Conservation (phyloP, 2,888 invertebrate species). For the Tetragonisca angustula region DNA sequence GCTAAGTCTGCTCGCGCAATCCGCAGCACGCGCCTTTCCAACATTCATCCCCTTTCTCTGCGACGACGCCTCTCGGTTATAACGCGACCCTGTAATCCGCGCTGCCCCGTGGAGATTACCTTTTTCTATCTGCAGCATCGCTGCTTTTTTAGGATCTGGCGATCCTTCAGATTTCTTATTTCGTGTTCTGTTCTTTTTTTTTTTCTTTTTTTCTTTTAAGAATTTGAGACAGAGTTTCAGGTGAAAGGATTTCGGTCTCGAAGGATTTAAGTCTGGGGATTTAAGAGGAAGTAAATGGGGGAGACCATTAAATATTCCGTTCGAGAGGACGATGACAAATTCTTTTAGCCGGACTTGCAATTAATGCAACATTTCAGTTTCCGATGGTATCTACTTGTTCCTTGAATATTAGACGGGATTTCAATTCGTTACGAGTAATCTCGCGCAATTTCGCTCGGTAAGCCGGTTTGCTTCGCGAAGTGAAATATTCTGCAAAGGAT, state of each 20-base stretch:
- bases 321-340: not conserved
- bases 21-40: conserved; percentile 81
- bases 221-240: too few species aligned
- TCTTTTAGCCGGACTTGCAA: not conserved
- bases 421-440: not conserved
- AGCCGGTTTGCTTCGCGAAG: too few species aligned
- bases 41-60: conserved; percentile 71
- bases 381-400: not conserved
- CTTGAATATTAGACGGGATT: not conserved
- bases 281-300: not conserved
- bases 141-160: not conserved
- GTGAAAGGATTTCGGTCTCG: too few species aligned
- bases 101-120: not conserved
- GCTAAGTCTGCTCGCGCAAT: conserved; percentile 80
- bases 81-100: not conserved
- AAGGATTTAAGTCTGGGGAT: not conserved
- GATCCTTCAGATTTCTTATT: not conserved
- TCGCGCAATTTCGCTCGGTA: not conserved
- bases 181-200: not conserved
- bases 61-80: not conserved
- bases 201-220: too few species aligned
- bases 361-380: not conserved
- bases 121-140: not conserved
- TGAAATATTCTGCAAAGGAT: too few species aligned
- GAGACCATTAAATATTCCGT: not conserved